Evolutionary conservation across 2,888 invertebrate species (phyloP).

Genomic region (Drosophila vallismaia): DNA sequence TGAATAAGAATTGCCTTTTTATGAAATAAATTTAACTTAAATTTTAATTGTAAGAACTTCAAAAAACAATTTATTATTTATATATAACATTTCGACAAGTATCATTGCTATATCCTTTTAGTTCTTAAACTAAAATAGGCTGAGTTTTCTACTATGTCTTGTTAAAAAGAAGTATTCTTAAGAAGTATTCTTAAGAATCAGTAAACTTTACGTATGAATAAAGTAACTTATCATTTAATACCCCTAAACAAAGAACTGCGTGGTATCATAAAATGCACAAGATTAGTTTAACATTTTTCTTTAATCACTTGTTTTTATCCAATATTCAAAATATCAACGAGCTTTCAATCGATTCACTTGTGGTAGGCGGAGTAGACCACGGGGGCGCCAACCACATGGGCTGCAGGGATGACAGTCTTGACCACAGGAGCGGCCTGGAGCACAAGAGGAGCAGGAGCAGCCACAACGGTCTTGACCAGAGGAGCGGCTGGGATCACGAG

Average conservation of each 20-base stretch:
- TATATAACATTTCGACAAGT: too few relatives aligned
- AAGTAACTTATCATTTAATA: background rate
- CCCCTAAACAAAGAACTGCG: background rate
- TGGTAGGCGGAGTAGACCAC: slow-evolving; percentile 66
- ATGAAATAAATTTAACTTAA: too few relatives aligned
- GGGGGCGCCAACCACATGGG: slow-evolving; percentile 47
- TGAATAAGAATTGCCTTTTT: too few relatives aligned
- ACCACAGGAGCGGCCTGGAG: slow-evolving; percentile 49
- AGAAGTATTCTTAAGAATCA: background rate
- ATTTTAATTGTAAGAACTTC: too few relatives aligned
- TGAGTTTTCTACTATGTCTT: background rate
- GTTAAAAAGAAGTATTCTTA: background rate
- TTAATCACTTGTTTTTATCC: background rate
- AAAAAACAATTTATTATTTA: too few relatives aligned
- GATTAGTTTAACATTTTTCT: background rate
- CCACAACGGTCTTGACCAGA: slow-evolving; percentile 45
- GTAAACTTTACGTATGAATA: background rate
- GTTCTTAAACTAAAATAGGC: too few relatives aligned
- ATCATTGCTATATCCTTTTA: too few relatives aligned
- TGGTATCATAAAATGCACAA: slow-evolving; percentile 2
- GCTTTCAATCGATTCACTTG: slow-evolving; percentile 56
- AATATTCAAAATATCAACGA: slow-evolving; percentile 12
- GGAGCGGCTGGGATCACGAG: slow-evolving; percentile 48
- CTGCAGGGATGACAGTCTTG: slow-evolving; percentile 57
- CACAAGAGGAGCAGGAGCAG: slow-evolving; percentile 49